Evolutionary conservation across 2,797 vertebrate genomes (phyloP).

Genomic region (Sebastes iracundus): DNA sequence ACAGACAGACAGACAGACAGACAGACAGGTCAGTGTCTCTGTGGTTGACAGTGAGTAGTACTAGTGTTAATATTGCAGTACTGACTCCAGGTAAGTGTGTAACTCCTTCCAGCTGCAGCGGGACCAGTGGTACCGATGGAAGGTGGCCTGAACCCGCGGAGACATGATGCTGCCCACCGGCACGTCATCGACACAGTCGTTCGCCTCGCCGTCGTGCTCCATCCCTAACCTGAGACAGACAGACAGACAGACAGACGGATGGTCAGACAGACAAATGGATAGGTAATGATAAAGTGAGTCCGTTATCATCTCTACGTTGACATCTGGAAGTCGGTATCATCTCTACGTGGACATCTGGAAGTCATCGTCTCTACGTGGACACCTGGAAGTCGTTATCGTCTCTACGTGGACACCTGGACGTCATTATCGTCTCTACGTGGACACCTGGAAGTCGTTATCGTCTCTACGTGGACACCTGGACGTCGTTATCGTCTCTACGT

Average conservation of each 20-base stretch:
- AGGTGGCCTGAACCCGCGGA: slow-evolving; percentile 93
- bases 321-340: background rate
- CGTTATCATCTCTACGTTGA: background rate
- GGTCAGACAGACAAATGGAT: background rate
- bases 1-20: background rate
- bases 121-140: slow-evolving; percentile 97
- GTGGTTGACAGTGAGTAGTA: background rate
- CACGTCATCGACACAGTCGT: slow-evolving; percentile 92
- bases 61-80: slow-evolving; percentile 14
- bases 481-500: background rate
- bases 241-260: background rate
- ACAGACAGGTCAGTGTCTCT: background rate
- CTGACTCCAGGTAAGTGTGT: slow-evolving; percentile 91
- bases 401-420: background rate
- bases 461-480: background rate
- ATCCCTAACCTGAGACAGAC: slow-evolving; percentile 58
- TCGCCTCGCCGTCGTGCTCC: slow-evolving; percentile 94
- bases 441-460: background rate
- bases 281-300: background rate
- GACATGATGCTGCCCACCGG: slow-evolving; percentile 98
- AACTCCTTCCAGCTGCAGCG: slow-evolving; percentile 95
- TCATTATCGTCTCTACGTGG: background rate
- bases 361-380: background rate
- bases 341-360: background rate
- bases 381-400: background rate